Evolutionary conservation across 2,113 vertebrate species (phyloP).

Genomic region (Grammomys surdaster): DNA sequence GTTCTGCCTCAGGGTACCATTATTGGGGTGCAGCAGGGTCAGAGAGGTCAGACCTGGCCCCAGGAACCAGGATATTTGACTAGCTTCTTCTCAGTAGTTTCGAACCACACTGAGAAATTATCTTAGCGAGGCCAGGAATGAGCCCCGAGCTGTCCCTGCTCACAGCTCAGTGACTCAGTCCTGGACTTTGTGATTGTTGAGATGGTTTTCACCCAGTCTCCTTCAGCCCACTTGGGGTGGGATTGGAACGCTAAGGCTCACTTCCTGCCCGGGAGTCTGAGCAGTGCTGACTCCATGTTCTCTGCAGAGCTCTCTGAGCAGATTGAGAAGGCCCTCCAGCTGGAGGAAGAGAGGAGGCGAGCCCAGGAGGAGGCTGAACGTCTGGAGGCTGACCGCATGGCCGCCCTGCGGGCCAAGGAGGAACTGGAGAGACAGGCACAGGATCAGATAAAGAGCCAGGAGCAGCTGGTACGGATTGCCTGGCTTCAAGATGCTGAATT

Average conservation of each 20-base stretch:
- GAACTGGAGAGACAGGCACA: conserved; percentile 94
- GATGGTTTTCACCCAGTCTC: not conserved
- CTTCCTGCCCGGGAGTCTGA: not conserved
- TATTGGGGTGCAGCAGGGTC: not conserved
- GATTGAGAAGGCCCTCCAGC: conserved; percentile 91
- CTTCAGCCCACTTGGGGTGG: not conserved
- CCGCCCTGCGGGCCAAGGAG: conserved; percentile 96
- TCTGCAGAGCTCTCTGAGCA: conserved; percentile 94
- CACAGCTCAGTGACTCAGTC: rapidly evolving
- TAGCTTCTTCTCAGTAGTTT: too few species aligned
- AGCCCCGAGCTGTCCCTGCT: not conserved
- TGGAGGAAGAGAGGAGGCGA: conserved; percentile 94
- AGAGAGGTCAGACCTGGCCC: not conserved
- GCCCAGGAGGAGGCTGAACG: conserved; percentile 94
- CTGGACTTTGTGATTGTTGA: not conserved
- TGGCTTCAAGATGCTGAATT: conserved; percentile 56
- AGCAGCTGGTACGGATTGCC: conserved; percentile 93
- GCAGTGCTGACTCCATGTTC: not conserved
- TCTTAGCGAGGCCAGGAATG: not conserved
- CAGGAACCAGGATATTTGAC: rapidly evolving
- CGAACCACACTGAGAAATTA: not conserved
- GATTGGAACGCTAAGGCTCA: not conserved
- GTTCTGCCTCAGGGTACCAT: not conserved
- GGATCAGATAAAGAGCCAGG: conserved; percentile 96
- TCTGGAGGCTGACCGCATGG: conserved; percentile 94